Conservation (phyloP, 2,113 vertebrate genomes). For the Oceanodroma tethys region DNA sequence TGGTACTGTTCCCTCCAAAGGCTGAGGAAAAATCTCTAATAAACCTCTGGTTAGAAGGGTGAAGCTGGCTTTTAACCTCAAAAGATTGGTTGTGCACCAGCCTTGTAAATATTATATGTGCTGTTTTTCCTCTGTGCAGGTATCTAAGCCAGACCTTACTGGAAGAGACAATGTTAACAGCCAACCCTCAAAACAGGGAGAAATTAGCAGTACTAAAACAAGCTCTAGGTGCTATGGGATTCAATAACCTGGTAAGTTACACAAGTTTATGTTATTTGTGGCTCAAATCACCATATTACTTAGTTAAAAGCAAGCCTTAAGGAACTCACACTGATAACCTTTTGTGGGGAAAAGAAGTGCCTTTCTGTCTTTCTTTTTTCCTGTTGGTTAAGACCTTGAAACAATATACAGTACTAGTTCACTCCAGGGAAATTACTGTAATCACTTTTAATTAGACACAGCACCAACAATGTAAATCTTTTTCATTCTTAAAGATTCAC, state of each 20-base stretch:
- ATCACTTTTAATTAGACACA: conserved; percentile 37
- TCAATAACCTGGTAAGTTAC: conserved; percentile 85
- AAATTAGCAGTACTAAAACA: conserved; percentile 81
- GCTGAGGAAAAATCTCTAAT: background rate
- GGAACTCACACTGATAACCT: background rate
- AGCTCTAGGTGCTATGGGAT: conserved; percentile 82
- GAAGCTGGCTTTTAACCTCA: background rate
- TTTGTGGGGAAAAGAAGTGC: background rate
- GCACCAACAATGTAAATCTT: background rate
- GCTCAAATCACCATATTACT: background rate
- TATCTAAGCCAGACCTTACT: conserved; percentile 73
- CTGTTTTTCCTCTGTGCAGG: conserved; percentile 63
- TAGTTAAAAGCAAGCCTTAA: background rate
- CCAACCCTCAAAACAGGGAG: conserved; percentile 81
- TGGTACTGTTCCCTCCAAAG: background rate
- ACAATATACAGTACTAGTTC: background rate
- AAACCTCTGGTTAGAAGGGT: background rate
- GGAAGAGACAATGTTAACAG: conserved; percentile 65
- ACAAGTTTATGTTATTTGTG: background rate
- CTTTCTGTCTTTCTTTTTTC: background rate
- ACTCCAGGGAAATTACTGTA: conserved; percentile 8
- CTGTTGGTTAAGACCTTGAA: background rate
- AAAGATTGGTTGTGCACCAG: background rate
- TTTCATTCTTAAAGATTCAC: conserved; percentile 9
- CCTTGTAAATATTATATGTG: background rate